These are phyloP conservation scores for Uloborus plumipes DNA, from an alignment of 2,888 invertebrate species.

Conservation along the genomic window DNA sequence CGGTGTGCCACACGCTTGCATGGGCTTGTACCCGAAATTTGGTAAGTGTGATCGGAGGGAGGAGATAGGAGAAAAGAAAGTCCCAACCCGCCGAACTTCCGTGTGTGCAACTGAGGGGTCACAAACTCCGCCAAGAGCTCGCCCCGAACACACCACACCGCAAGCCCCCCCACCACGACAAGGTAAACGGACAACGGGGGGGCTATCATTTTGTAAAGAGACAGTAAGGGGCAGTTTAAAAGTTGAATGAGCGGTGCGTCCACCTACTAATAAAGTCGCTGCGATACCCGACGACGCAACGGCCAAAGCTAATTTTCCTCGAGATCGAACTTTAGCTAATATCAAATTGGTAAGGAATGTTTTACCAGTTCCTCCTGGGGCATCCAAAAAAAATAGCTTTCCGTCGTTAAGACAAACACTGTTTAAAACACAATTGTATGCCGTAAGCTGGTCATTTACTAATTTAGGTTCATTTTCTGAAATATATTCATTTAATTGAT, in stretches of 20 bases:
- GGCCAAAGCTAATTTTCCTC: background rate
- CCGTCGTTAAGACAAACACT: background rate
- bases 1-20: no score
- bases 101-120: background rate
- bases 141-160: no score
- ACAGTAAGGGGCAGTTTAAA: constrained; percentile 18
- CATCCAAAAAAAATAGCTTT: constrained; percentile 69
- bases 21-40: no score
- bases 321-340: background rate
- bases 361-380: constrained; percentile 72
- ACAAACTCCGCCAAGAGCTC: background rate
- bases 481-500: background rate
- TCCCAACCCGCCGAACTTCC: no score
- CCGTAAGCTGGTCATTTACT: background rate
- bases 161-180: no score
- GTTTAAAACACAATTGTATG: background rate
- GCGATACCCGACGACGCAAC: constrained; percentile 16
- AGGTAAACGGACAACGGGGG: background rate
- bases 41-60: no score
- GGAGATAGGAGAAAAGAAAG: no score
- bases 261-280: background rate
- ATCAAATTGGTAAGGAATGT: constrained; percentile 68
- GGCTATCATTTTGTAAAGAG: background rate
- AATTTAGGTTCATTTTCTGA: background rate
- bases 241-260: constrained; percentile 1